Evolutionary conservation across 1,140 invertebrate genomes (phyloP).

Genomic region (Camponotus vicinus): DNA sequence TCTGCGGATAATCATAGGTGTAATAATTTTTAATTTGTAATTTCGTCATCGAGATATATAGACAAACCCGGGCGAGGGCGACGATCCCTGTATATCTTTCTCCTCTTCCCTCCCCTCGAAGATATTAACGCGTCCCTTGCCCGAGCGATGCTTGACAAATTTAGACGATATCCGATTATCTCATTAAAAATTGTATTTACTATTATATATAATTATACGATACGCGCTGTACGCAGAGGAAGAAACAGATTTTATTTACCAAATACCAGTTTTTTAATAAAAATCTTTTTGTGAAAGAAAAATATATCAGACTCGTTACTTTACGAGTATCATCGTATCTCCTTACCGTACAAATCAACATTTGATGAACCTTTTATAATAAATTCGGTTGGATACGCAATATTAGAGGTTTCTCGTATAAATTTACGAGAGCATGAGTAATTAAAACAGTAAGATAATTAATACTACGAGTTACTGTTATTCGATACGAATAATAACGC

Average conservation of each 20-base stretch:
- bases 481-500: too few species aligned
- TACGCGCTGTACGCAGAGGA: constrained; percentile 68
- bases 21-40: constrained; percentile 58
- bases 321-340: background rate
- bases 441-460: too few species aligned
- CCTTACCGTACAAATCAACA: too few species aligned
- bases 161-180: constrained; percentile 61
- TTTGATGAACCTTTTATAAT: too few species aligned
- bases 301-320: background rate
- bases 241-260: constrained; percentile 76
- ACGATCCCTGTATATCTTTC: constrained; percentile 25
- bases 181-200: constrained; percentile 65
- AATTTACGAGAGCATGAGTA: too few species aligned
- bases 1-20: constrained; percentile 37
- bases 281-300: constrained; percentile 70
- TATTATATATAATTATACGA: constrained; percentile 67
- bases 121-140: constrained; percentile 17
- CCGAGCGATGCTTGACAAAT: constrained; percentile 44
- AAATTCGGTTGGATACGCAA: too few species aligned
- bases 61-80: background rate
- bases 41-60: constrained; percentile 12
- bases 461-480: too few species aligned
- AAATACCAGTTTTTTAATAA: constrained; percentile 76
- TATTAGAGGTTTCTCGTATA: too few species aligned
- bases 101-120: background rate